Evolutionary conservation across 2,113 vertebrate species (phyloP).

Genomic region (Beaufortia kweichowensis): DNA sequence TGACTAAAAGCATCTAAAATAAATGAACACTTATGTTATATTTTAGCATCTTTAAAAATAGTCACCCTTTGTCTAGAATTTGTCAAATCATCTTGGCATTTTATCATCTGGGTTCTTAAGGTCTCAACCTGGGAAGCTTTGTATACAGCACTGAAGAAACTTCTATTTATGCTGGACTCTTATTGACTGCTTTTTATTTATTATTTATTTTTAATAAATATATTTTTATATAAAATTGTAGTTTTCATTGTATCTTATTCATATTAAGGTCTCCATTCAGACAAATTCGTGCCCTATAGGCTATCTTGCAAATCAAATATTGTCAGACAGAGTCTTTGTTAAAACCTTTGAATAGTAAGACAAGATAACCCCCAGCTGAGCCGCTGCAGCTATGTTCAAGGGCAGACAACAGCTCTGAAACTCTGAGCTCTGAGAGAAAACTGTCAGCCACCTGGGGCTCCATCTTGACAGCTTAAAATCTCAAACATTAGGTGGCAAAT

Average conservation of each 20-base stretch:
- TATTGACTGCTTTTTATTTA: too few species aligned
- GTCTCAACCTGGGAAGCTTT: too few species aligned
- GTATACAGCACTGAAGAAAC: too few species aligned
- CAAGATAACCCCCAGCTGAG: conserved; percentile 46
- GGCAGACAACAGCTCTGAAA: conserved; percentile 62
- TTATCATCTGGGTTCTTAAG: too few species aligned
- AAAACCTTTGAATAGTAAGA: conserved; percentile 9
- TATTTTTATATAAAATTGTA: background rate
- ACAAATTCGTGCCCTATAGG: background rate
- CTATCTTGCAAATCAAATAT: conserved; percentile 12
- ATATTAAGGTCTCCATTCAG: background rate
- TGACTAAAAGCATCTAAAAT: too few species aligned
- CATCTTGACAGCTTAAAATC: conserved; percentile 67
- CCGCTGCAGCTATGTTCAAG: conserved; percentile 62
- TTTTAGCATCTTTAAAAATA: too few species aligned
- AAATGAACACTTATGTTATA: too few species aligned
- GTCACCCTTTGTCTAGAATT: too few species aligned
- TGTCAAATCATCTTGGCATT: too few species aligned
- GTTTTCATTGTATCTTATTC: background rate
- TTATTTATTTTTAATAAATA: too few species aligned
- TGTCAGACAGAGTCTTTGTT: conserved; percentile 9
- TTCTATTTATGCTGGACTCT: too few species aligned
- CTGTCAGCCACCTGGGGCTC: conserved; percentile 55
- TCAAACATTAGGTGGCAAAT: conserved; percentile 59
- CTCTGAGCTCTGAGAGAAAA: conserved; percentile 54